Evolutionary conservation across 92 coral and sea anemone species (phyloP).

Genomic region (Epizoanthus ramosus): DNA sequence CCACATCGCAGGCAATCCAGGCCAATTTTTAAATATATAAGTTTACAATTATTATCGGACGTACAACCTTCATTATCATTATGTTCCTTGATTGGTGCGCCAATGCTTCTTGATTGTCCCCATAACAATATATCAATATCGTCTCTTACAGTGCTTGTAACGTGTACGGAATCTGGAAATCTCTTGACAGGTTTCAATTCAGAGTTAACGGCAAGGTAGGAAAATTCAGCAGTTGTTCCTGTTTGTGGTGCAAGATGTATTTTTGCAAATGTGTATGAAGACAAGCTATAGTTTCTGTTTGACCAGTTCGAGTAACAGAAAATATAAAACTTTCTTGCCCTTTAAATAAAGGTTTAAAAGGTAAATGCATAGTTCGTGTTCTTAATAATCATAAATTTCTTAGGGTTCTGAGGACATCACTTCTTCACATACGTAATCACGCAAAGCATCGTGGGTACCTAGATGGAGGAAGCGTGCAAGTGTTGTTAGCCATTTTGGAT

Average conservation of each 20-base stretch:
- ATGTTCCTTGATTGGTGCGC: background rate
- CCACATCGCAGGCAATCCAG: too few species aligned
- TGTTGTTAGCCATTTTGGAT: slow-evolving; percentile 48
- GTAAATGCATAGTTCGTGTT: background rate
- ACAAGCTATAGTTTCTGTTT: background rate
- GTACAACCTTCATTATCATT: too few species aligned
- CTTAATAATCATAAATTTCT: background rate
- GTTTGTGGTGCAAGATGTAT: background rate
- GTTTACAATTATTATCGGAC: too few species aligned
- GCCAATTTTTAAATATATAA: too few species aligned
- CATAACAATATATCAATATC: background rate
- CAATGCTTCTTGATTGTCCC: background rate
- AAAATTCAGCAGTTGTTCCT: background rate
- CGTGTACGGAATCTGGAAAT: slow-evolving; percentile 19
- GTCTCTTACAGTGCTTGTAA: slow-evolving; percentile 17
- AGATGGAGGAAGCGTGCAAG: slow-evolving; percentile 34
- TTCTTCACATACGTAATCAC: slow-evolving; percentile 64
- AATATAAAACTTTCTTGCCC: too few species aligned
- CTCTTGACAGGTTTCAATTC: background rate
- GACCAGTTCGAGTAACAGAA: background rate
- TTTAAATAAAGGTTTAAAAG: background rate
- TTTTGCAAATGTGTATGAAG: background rate
- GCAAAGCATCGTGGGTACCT: slow-evolving; percentile 67
- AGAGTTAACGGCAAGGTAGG: slow-evolving; percentile 30
- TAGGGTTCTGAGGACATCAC: slow-evolving; percentile 65